Conservation (phyloP, 2,888 invertebrate species). For the Liposcelis brunnea region DNA sequence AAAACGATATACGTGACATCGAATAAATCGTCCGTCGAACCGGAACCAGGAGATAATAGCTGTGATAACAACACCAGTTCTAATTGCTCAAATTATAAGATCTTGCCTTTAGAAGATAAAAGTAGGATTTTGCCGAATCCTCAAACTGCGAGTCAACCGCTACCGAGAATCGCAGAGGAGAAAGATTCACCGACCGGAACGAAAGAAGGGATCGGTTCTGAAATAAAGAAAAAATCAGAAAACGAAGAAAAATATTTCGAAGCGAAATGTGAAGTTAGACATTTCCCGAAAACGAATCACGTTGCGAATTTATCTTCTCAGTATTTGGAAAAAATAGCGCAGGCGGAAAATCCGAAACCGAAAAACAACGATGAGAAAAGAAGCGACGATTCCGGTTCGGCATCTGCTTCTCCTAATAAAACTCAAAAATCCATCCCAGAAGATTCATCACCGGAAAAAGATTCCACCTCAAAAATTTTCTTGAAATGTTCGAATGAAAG, state of each 20-base stretch:
- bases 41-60: conserved; percentile 7
- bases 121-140: background rate
- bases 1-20: conserved; percentile 15
- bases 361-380: background rate
- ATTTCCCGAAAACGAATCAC: background rate
- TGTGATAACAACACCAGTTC: too few species aligned
- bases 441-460: background rate
- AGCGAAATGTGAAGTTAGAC: background rate
- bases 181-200: conserved; percentile 60
- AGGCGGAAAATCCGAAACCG: too few species aligned
- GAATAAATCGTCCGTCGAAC: conserved; percentile 15
- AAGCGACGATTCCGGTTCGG: background rate
- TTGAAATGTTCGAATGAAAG: background rate
- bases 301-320: too few species aligned
- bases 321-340: too few species aligned
- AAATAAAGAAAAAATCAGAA: conserved; percentile 11
- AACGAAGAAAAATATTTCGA: background rate
- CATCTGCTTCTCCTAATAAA: background rate
- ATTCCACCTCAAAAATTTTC: background rate
- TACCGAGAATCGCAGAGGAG: conserved; percentile 76
- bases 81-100: too few species aligned
- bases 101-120: too few species aligned
- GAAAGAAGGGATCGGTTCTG: conserved; percentile 18
- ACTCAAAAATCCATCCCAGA: background rate
- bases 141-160: conserved; percentile 26